Evolutionary conservation across 2,888 invertebrate genomes (phyloP).

Genomic region (Coenonympha arcania): DNA sequence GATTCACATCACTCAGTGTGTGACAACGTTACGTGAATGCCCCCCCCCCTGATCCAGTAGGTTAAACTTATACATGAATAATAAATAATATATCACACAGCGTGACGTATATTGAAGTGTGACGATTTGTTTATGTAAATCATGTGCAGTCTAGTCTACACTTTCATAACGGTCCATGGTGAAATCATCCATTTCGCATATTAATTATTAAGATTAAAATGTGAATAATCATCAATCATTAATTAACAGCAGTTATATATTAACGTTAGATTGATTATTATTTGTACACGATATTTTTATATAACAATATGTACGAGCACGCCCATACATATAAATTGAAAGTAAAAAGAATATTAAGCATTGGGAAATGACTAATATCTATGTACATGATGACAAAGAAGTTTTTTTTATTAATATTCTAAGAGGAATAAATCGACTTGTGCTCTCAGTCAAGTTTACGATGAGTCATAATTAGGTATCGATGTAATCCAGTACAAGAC

Average conservation of each 20-base stretch:
- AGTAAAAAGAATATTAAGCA: no score
- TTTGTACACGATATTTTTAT: no score
- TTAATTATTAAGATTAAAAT: not conserved
- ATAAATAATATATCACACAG: not conserved
- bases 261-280: no score
- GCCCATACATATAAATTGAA: no score
- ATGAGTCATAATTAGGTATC: constrained; percentile 4
- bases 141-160: constrained; percentile 1
- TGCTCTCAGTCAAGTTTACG: not conserved
- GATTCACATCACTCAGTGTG: no score
- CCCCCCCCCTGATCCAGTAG: no score
- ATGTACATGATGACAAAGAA: not conserved
- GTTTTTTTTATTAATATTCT: not conserved
- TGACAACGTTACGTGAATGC: no score
- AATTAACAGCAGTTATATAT: no score
- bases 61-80: not conserved
- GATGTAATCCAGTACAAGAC: not conserved
- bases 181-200: not conserved
- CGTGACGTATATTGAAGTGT: not conserved
- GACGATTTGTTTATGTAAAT: not conserved
- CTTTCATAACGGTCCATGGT: constrained; percentile 2
- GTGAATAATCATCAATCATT: no score
- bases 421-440: not conserved
- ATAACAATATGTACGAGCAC: no score
- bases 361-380: no score